Evolutionary conservation across 2,113 vertebrate genomes (phyloP).

Genomic region (Brachypteracias leptosomus): DNA sequence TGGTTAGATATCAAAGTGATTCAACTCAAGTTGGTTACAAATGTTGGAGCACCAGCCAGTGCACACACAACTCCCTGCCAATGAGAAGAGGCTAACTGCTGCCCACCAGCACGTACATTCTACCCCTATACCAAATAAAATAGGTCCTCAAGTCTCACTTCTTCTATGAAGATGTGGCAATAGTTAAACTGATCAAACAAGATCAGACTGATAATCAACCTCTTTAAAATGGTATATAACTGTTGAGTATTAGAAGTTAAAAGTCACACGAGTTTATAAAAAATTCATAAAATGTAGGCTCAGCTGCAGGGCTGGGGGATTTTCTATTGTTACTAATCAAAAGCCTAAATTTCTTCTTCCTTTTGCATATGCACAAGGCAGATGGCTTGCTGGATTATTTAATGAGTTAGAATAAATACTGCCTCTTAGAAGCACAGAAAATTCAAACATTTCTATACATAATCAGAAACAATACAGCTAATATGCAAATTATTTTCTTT

Average conservation of each 20-base stretch:
- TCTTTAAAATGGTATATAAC: neutral
- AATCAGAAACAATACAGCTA: neutral
- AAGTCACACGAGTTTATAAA: neutral
- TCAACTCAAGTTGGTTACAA: neutral
- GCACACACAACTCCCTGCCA: neutral
- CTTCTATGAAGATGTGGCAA: neutral
- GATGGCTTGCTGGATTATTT: conserved; percentile 1
- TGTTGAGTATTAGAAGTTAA: neutral
- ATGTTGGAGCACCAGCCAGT: neutral
- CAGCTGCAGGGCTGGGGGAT: neutral
- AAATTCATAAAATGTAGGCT: neutral
- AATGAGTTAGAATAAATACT: neutral
- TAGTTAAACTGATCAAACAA: neutral
- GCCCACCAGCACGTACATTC: neutral
- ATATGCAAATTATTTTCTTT: neutral
- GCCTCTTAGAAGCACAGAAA: neutral
- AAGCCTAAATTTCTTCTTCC: neutral
- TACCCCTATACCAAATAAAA: neutral
- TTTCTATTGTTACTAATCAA: neutral
- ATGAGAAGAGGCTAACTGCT: neutral
- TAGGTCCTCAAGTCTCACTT: neutral
- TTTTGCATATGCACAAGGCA: neutral
- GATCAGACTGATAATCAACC: neutral
- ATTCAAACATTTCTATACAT: neutral
- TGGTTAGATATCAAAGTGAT: too few species aligned